phyloP scores from a whole-genome alignment of 2,888 invertebrate genomes.

The Dugesia japonica region DNA sequence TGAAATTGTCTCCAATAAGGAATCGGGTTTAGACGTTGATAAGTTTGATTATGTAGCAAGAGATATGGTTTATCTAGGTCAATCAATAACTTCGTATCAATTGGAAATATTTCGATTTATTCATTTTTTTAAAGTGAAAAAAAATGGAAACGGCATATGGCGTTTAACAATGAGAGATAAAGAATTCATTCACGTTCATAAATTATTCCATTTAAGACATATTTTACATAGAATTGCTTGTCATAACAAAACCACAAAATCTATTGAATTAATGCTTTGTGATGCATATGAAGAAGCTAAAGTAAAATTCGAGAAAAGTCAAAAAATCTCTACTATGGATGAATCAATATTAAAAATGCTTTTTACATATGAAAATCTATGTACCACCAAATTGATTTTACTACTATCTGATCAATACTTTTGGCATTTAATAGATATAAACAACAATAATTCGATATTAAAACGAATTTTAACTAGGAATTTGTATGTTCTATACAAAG shows the following conservation, averaged over 20 bases:
- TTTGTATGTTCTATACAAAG: neutral
- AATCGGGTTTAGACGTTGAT: neutral
- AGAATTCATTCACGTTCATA: neutral
- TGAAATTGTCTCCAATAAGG: neutral
- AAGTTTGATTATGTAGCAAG: neutral
- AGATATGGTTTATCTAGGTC: neutral
- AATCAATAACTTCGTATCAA: neutral
- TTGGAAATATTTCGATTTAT: neutral
- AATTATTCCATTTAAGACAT: neutral
- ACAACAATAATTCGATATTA: neutral
- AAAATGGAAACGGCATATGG: neutral
- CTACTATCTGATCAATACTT: neutral
- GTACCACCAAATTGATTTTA: neutral
- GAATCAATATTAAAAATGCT: neutral
- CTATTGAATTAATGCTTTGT: neutral
- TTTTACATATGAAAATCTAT: neutral
- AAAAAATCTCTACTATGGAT: neutral
- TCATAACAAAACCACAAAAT: neutral
- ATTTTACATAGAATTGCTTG: neutral
- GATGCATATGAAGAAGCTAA: neutral
- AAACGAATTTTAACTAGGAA: neutral
- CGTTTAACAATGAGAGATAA: neutral
- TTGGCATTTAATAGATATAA: neutral
- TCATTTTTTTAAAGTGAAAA: neutral
- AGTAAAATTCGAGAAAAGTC: neutral